Percentiles rank a stretch among this genome's conserved stretches.
Conservation (phyloP, 2,113 vertebrate genomes). For the Empidonax alnorum region DNA sequence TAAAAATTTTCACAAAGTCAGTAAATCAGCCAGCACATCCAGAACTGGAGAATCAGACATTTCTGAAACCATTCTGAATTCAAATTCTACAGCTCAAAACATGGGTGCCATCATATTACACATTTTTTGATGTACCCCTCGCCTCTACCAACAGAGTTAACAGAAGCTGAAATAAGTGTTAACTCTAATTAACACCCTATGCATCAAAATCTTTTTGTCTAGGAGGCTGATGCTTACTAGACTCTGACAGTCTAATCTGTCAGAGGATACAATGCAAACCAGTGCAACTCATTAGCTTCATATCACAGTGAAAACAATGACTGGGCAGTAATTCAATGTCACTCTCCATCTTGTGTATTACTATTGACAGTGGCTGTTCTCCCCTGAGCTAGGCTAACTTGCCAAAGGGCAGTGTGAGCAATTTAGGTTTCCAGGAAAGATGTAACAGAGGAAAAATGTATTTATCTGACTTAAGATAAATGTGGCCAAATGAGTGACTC, state of each 20-base stretch:
- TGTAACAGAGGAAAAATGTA: not conserved
- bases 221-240: not conserved
- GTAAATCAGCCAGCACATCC: not conserved
- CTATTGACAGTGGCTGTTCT: not conserved
- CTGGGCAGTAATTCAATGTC: not conserved
- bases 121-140: not conserved
- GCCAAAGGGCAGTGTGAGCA: not conserved
- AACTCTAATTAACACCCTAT: not conserved
- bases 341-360: not conserved
- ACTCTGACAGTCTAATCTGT: not conserved
- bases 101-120: not conserved
- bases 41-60: not conserved
- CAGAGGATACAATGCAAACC: not conserved
- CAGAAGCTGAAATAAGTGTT: not conserved
- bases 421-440: not conserved
- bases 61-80: not conserved
- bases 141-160: not conserved
- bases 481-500: not conserved
- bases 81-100: not conserved
- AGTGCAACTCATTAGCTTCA: not conserved
- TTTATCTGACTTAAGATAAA: not conserved
- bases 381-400: not conserved
- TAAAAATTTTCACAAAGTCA: not conserved
- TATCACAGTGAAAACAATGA: not conserved
- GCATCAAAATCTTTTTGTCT: not conserved